Conservation (phyloP, 1,140 invertebrate genomes). For the Bombus breviceps region DNA sequence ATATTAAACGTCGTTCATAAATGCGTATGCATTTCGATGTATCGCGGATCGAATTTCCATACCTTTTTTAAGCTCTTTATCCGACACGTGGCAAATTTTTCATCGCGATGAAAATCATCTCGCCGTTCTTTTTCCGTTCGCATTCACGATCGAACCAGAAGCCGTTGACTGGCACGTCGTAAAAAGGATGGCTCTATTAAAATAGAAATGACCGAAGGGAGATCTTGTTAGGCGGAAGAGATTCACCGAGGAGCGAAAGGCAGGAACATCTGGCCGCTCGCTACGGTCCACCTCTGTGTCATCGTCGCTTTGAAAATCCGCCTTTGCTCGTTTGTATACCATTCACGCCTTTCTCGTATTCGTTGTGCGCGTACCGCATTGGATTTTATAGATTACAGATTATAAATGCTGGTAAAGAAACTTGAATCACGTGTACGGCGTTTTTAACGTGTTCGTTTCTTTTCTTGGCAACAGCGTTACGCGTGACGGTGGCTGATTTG, state of each 20-base stretch:
- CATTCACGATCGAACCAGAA: background rate
- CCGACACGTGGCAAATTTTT: no score
- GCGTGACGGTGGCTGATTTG: background rate
- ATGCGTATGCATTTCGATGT: no score
- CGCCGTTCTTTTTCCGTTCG: background rate
- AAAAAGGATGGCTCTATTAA: slow-evolving; percentile 45
- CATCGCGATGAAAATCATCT: background rate
- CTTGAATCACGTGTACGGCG: background rate
- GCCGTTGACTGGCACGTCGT: slow-evolving; percentile 6
- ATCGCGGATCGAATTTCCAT: no score
- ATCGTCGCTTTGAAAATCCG: slow-evolving; percentile 26
- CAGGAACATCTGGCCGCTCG: slow-evolving; percentile 37
- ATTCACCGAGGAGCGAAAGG: slow-evolving; percentile 26
- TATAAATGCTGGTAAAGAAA: no score
- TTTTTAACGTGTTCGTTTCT: background rate
- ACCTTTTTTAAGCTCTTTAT: no score
- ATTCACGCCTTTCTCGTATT: slow-evolving; percentile 21
- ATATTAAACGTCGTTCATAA: no score
- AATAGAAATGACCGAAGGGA: slow-evolving; percentile 38
- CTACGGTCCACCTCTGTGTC: background rate
- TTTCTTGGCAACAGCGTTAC: no score
- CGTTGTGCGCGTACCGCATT: slow-evolving; percentile 5
- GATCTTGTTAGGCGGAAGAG: slow-evolving; percentile 37
- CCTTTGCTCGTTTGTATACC: slow-evolving; percentile 56
- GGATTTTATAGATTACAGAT: no score